Evolutionary conservation across 1,140 invertebrate species (phyloP), one percentile per base, ranked within the genome.

Genomic region (Zaprionus ghesquierei): DNA sequence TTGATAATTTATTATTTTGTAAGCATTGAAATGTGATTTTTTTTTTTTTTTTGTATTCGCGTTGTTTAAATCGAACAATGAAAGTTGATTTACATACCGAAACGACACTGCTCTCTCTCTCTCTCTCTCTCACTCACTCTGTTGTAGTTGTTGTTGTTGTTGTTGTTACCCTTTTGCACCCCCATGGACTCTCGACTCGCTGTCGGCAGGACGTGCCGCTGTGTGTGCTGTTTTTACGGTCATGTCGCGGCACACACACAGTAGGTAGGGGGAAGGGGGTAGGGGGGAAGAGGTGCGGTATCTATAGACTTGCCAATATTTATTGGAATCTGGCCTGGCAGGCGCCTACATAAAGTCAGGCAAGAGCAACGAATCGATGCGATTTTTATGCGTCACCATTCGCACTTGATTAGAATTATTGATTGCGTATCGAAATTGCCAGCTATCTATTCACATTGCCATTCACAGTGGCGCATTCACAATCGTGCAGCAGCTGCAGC

Each of bases 1-100:
- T 91, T 87, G 90, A 91, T 91, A 91, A 91, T 91, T 91, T 91
- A 91, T 91, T 91, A 91, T 91, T 91, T 91, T 86, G 81, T 90
- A 89, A 86, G 80, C 82, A 91, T 91, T 91, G 86, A 90, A 91
- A 91, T 91, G 86, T 86, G 77, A 84, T 90, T 91, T 87, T 41
- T 73, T 49, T 53, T 59, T 90, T 91, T 87, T n/a, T 73, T 38
- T 53, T 63, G 61, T 69, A 55, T 61, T 65, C 44, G 65, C 66
- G 76, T 74, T 70, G 63, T 70, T 77, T 77, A 69, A 73, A 62
- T 78, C 76, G 79, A 91, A 91, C 90, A 91, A 91, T 90, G 90
- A 85, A 86, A 91, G 82, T 91, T 91, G 90, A 91, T 91, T 91
- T 91, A 91, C 90, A 91, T 91, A 91, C 90, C 90, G 81, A 91